These are phyloP conservation scores for Thaleichthys pacificus DNA, from an alignment of 2,797 vertebrate species.

Conservation along the genomic window DNA sequence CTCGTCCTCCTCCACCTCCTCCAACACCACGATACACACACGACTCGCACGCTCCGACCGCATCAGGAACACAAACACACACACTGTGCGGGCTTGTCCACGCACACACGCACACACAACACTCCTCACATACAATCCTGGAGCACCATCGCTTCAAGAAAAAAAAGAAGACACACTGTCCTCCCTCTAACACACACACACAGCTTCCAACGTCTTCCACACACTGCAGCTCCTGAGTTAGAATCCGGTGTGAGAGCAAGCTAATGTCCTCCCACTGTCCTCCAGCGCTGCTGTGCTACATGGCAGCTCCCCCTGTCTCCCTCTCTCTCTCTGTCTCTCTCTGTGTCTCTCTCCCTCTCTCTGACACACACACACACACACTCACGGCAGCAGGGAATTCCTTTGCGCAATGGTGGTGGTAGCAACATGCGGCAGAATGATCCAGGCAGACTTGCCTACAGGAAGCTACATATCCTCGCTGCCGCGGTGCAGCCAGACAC, in stretches of 20 bases:
- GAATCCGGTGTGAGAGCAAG: slow-evolving; percentile 47
- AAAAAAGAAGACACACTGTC: neutral
- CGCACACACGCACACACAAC: slow-evolving; percentile 14
- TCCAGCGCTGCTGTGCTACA: slow-evolving; percentile 51
- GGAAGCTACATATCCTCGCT: slow-evolving; percentile 58
- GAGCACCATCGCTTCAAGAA: neutral
- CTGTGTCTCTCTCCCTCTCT: slow-evolving; percentile 24
- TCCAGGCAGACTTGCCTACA: slow-evolving; percentile 51
- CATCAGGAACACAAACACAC: slow-evolving; percentile 55
- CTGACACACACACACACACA: slow-evolving; percentile 38
- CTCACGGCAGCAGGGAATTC: slow-evolving; percentile 64
- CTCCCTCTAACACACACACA: slow-evolving; percentile 8
- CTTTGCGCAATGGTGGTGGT: slow-evolving; percentile 64
- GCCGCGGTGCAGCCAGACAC: slow-evolving; percentile 44
- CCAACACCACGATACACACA: slow-evolving; percentile 99
- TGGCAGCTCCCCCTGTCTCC: slow-evolving; percentile 37
- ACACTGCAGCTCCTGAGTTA: slow-evolving; percentile 44
- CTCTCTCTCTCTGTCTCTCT: slow-evolving; percentile 32
- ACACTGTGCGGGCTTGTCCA: neutral
- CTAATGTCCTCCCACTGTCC: slow-evolving; percentile 52
- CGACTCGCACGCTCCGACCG: slow-evolving; percentile 91
- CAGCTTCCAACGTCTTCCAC: slow-evolving; percentile 30
- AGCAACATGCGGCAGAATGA: slow-evolving; percentile 68
- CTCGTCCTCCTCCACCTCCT: slow-evolving; percentile 98
- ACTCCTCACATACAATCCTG: slow-evolving; percentile 19